A percentile compares a stretch with the other conserved stretches of the same genome.
Conservation (phyloP, 2,113 vertebrate species). For the Garra rufa region DNA sequence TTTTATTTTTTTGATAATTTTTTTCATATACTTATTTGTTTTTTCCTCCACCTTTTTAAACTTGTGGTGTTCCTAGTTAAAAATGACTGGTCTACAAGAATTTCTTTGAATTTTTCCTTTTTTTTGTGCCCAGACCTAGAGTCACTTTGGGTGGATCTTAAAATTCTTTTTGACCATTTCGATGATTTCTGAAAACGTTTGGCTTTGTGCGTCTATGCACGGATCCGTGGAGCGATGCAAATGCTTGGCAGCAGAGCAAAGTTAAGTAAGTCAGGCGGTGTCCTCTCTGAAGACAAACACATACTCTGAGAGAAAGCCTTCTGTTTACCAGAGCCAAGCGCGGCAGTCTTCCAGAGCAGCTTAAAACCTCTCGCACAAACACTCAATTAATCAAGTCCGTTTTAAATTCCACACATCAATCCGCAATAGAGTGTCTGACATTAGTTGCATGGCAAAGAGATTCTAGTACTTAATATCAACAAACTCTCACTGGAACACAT, state of each 20-base stretch:
- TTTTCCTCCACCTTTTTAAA: too few species aligned
- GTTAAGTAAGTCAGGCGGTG: constrained; percentile 21
- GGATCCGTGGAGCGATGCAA: neutral
- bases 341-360: constrained; percentile 33
- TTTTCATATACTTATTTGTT: too few species aligned
- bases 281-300: constrained; percentile 17
- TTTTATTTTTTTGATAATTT: too few species aligned
- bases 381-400: constrained; percentile 53
- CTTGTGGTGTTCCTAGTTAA: too few species aligned
- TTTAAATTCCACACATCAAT: constrained; percentile 45
- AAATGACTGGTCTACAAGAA: too few species aligned
- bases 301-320: neutral
- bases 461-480: neutral
- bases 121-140: neutral
- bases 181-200: neutral
- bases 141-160: constrained; percentile 38
- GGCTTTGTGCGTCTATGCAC: neutral
- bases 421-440: constrained; percentile 27
- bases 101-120: too few species aligned
- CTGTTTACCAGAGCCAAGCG: constrained; percentile 30
- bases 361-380: constrained; percentile 44
- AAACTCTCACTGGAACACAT: neutral
- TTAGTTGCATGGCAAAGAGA: constrained; percentile 1
- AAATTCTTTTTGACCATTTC: constrained; percentile 23
- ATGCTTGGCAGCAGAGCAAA: neutral